Conservation (phyloP, 2,888 invertebrate genomes). For the Cremastinae sp. region DNA sequence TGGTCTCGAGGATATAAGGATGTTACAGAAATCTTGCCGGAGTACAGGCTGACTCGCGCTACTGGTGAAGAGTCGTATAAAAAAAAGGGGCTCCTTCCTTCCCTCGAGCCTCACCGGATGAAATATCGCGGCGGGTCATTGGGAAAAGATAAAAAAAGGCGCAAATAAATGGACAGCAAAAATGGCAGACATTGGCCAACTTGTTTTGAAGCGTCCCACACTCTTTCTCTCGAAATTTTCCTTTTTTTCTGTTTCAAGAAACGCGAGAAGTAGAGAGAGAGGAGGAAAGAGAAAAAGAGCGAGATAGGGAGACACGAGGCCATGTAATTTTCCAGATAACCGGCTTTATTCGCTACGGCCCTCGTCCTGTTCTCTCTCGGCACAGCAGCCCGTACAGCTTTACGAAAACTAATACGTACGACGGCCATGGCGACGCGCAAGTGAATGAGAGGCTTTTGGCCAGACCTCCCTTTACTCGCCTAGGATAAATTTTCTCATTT, state of each 20-base stretch:
- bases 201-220: constrained; percentile 42
- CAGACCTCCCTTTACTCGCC: no score
- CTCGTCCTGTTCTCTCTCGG: constrained; percentile 28
- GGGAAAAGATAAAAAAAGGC: constrained; percentile 28
- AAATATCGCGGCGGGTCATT: constrained; percentile 41
- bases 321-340: constrained; percentile 66
- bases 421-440: neutral
- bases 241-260: constrained; percentile 34
- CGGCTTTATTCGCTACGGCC: constrained; percentile 59
- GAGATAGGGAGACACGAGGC: constrained; percentile 34
- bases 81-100: constrained; percentile 6
- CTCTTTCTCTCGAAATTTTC: neutral
- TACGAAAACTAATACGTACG: constrained; percentile 50
- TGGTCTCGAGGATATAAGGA: constrained; percentile 29
- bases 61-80: constrained; percentile 25
- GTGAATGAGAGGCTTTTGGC: constrained; percentile 43
- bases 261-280: constrained; percentile 42
- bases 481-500: constrained; percentile 45
- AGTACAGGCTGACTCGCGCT: constrained; percentile 8
- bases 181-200: constrained; percentile 23
- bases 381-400: constrained; percentile 30
- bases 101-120: constrained; percentile 2
- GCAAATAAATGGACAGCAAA: no score
- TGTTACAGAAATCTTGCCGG: constrained; percentile 28
- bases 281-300: constrained; percentile 37